Evolutionary conservation across 1,140 invertebrate genomes (phyloP), one percentile per base, ranked within the genome.

Genomic region (Papilio polytes): DNA sequence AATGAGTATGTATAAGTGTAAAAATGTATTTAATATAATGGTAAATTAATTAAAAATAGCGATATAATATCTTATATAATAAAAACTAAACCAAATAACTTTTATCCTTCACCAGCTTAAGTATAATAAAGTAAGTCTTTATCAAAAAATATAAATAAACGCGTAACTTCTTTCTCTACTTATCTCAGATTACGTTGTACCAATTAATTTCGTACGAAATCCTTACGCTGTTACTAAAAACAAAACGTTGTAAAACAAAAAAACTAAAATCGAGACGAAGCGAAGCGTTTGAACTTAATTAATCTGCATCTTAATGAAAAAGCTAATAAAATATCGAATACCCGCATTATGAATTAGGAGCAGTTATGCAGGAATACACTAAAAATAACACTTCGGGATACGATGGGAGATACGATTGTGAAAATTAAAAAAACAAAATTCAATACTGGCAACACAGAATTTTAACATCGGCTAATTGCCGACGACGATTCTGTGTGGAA

Each of bases 401-500:
- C 72, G 76, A 78, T 78, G 76, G 15, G 76, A 56, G 76, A 78
- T 77, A 63, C 26, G 81, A 41, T 46, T 41, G 26, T 80, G 13
- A 15, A 4, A 18, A 44, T 74, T 26, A 81, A 85, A 83, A 83
- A 82, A 41, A 56, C 48, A 56, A 80, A 80, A 81, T 81, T 80
- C 73, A 78, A 56, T 81, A 72, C 81, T 81, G 80, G 78, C 74
- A 84, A 85, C 77, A 78, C 51, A 83, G 82, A 83, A 87, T 87
- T 80, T 86, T 84, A 85, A 87, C 85, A 82, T 84, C n/a, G 22
- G 72, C 82, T 88, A 89, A 89, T 87, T 88, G 85, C 59, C 82
- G 56, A 15, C 53, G 86, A 85, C 82, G 77, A 86, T 87, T 86
- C 85, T 80, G 73, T 53, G 81, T 78, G 74, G 82, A 84, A 84